Evolutionary conservation across 2,113 vertebrate genomes (phyloP).

Genomic region (Myxocyprinus asiaticus): DNA sequence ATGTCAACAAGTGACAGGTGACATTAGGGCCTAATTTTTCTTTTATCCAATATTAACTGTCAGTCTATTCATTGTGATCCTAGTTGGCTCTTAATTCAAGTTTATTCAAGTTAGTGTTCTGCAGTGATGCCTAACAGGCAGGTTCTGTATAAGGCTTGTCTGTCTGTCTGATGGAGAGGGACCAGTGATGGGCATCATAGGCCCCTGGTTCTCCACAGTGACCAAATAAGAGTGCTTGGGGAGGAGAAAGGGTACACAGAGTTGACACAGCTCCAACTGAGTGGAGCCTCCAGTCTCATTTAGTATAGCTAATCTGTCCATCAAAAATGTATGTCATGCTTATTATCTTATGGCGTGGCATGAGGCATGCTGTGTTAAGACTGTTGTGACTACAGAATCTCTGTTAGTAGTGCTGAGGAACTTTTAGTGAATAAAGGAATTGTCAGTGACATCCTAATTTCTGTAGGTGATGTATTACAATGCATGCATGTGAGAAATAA

Average conservation of each 20-base stretch:
- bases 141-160: conserved; percentile 20
- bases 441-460: too few species aligned
- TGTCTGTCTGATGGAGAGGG: conserved; percentile 51
- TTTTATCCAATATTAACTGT: not conserved
- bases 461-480: too few species aligned
- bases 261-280: conserved; percentile 64
- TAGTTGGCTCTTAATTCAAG: not conserved
- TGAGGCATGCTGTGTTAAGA: conserved; percentile 1
- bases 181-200: conserved; percentile 52
- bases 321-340: too few species aligned
- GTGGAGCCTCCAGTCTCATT: conserved; percentile 62
- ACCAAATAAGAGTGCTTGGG: conserved; percentile 72
- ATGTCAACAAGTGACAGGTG: too few species aligned
- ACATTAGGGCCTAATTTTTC: too few species aligned
- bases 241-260: conserved; percentile 61
- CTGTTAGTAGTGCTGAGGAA: too few species aligned
- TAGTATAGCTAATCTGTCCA: conserved; percentile 65
- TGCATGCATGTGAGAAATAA: too few species aligned
- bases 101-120: not conserved
- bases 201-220: conserved; percentile 51
- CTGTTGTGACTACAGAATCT: not conserved
- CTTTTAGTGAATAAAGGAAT: not conserved
- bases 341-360: too few species aligned
- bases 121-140: not conserved
- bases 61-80: not conserved